These are phyloP conservation scores for Drosophila bunnanda DNA, from an alignment of 2,888 invertebrate species.

Conservation along the genomic window DNA sequence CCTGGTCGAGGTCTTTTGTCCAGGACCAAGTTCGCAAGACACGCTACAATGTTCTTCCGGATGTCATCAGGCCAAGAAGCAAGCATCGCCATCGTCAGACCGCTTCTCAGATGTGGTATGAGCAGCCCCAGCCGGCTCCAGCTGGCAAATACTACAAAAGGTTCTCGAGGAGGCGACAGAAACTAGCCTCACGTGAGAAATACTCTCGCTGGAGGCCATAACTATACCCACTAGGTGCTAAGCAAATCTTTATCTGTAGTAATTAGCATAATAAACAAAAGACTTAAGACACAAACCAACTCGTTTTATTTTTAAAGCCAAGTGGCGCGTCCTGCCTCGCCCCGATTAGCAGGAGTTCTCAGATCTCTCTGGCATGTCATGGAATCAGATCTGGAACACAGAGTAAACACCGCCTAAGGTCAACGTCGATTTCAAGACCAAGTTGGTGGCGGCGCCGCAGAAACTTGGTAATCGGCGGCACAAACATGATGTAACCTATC, in stretches of 20 bases:
- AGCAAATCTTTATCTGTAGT: slow-evolving; percentile 23
- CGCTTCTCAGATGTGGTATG: slow-evolving; percentile 4
- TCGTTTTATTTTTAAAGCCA: slow-evolving; percentile 7
- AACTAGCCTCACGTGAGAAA: slow-evolving; percentile 42
- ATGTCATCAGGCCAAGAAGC: background rate
- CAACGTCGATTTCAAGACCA: slow-evolving; percentile 66
- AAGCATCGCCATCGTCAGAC: slow-evolving; percentile 13
- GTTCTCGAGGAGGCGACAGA: slow-evolving; percentile 49
- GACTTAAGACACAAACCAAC: slow-evolving; percentile 24
- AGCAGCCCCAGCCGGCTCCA: background rate
- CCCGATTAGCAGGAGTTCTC: slow-evolving; percentile 26
- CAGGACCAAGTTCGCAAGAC: slow-evolving; percentile 74
- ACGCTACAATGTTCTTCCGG: slow-evolving; percentile 44
- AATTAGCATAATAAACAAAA: slow-evolving; percentile 56
- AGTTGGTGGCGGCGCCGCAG: slow-evolving; percentile 21
- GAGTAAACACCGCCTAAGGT: slow-evolving; percentile 55
- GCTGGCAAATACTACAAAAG: slow-evolving; percentile 20
- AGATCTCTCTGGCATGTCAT: slow-evolving; percentile 2
- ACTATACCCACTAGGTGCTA: slow-evolving; percentile 39
- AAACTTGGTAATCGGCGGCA: slow-evolving; percentile 52
- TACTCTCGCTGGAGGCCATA: slow-evolving; percentile 24
- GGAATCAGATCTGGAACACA: background rate
- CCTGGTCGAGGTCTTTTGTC: slow-evolving; percentile 80
- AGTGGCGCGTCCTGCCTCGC: slow-evolving; percentile 14
- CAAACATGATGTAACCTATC: slow-evolving; percentile 73